These are phyloP conservation scores for Aspidiotus rigidus DNA, from an alignment of 2,888 invertebrate species.

Conservation along the genomic window DNA sequence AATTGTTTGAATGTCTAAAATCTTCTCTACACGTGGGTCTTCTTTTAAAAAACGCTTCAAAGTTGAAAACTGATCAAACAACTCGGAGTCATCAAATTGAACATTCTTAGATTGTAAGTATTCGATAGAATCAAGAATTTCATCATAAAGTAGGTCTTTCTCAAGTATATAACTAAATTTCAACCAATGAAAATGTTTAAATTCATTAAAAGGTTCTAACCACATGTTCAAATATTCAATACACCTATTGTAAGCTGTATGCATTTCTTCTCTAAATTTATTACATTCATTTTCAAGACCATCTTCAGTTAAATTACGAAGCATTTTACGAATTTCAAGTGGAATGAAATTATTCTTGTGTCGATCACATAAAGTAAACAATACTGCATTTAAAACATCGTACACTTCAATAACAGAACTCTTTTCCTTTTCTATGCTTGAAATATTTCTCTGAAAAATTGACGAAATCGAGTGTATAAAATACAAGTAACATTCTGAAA, in stretches of 20 bases:
- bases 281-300: slow-evolving; percentile 2
- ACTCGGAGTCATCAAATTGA: background rate
- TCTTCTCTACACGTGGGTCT: background rate
- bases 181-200: background rate
- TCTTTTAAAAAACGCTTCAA: background rate
- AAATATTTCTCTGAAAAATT: background rate
- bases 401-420: slow-evolving; percentile 2
- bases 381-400: background rate
- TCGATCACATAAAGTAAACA: background rate
- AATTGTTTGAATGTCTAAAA: background rate
- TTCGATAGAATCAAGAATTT: background rate
- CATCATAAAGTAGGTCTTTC: background rate
- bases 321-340: background rate
- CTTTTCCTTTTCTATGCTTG: background rate
- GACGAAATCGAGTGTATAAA: background rate
- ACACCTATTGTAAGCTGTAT: background rate
- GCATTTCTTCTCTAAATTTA: background rate
- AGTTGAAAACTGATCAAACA: background rate
- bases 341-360: background rate
- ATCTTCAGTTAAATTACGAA: background rate
- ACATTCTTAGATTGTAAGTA: slow-evolving; percentile 2
- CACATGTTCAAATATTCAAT: background rate
- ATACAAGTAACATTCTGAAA: slow-evolving; percentile 1
- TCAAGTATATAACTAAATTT: slow-evolving; percentile 1
- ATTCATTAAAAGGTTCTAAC: background rate